phyloP scores from a whole-genome alignment of 2,113 vertebrate genomes.

The Cygnus atratus region DNA sequence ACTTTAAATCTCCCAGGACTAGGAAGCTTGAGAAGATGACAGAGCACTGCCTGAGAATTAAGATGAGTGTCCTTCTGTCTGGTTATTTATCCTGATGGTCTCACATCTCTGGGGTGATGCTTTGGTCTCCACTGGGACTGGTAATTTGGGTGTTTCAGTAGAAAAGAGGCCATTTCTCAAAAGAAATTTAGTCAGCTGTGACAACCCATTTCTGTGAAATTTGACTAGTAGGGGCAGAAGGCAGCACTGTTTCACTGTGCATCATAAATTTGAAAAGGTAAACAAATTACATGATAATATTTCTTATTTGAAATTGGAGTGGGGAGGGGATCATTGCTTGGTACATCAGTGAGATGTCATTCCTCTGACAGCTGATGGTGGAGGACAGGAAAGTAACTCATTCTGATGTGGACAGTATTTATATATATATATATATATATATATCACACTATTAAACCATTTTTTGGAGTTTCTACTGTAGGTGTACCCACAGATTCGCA shows the following conservation, averaged over 20 bases:
- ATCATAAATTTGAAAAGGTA: constrained; percentile 48
- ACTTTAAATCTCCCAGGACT: constrained; percentile 57
- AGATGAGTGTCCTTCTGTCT: constrained; percentile 68
- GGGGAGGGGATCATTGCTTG: neutral
- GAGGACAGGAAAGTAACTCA: neutral
- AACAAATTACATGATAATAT: constrained; percentile 40
- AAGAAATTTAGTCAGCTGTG: constrained; percentile 52
- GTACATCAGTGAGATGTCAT: neutral
- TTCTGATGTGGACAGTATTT: neutral
- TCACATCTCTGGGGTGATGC: constrained; percentile 44
- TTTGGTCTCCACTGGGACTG: constrained; percentile 35
- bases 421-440: neutral
- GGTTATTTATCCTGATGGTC: constrained; percentile 56
- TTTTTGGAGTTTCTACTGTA: neutral
- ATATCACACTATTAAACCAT: neutral
- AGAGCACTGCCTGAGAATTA: constrained; percentile 56
- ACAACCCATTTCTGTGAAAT: constrained; percentile 57
- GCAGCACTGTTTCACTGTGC: neutral
- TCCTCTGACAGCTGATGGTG: neutral
- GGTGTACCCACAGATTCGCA: neutral
- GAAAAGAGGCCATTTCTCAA: constrained; percentile 63
- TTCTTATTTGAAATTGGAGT: neutral
- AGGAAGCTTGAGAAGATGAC: constrained; percentile 68
- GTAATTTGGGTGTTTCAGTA: constrained; percentile 64
- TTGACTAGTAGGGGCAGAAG: constrained; percentile 11